A percentile compares a stretch with the other conserved stretches of the same genome.
phyloP scores from a whole-genome alignment of 2,888 invertebrate genomes.

The Trichogramma dendrolimi region DNA sequence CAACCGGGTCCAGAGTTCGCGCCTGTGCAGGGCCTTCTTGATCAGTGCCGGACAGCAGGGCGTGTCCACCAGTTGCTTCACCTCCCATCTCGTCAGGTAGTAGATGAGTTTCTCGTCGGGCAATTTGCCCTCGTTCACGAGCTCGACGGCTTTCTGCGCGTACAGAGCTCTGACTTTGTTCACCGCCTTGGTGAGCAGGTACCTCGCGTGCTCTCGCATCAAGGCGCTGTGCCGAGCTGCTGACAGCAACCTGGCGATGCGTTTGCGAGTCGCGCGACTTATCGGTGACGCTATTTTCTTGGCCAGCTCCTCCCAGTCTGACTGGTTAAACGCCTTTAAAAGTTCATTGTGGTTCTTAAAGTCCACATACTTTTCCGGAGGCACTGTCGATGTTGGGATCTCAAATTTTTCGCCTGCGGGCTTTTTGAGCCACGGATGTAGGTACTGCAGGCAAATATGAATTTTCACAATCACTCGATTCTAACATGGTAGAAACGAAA shows the following conservation, averaged over 20 bases:
- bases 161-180: slow-evolving; percentile 63
- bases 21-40: slow-evolving; percentile 61
- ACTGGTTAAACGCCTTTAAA: too few species aligned
- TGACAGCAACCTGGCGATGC: slow-evolving; percentile 61
- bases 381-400: too few species aligned
- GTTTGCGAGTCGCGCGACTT: slow-evolving; percentile 48
- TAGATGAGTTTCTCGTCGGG: slow-evolving; percentile 65
- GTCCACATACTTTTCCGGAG: too few species aligned
- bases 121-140: slow-evolving; percentile 62
- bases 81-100: slow-evolving; percentile 65
- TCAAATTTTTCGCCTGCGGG: too few species aligned
- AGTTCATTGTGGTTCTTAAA: too few species aligned
- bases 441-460: too few species aligned
- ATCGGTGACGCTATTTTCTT: not conserved
- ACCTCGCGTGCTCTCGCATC: slow-evolving; percentile 66
- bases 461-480: too few species aligned
- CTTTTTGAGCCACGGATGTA: too few species aligned
- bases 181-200: slow-evolving; percentile 55
- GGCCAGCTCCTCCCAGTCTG: not conserved
- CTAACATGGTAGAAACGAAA: too few species aligned
- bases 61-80: slow-evolving; percentile 56
- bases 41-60: slow-evolving; percentile 36
- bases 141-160: slow-evolving; percentile 56
- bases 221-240: slow-evolving; percentile 61
- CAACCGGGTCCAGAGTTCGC: slow-evolving; percentile 60